Conservation (phyloP, 2,113 vertebrate species). For the Tauraco erythrolophus region DNA sequence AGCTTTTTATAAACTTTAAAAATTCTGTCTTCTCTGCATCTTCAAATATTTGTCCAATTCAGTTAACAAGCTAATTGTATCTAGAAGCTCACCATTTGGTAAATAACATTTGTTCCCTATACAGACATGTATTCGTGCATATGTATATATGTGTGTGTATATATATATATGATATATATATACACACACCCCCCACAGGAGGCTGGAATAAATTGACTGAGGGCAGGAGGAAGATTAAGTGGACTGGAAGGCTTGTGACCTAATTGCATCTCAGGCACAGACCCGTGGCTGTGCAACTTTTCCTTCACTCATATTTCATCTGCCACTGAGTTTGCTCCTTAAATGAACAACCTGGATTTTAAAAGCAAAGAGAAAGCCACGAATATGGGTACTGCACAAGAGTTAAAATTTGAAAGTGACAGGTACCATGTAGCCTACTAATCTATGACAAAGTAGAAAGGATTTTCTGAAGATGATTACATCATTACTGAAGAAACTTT, state of each 20-base stretch:
- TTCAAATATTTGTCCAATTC: neutral
- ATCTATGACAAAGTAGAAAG: neutral
- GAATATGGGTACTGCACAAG: neutral
- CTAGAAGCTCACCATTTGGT: neutral
- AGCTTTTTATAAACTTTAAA: neutral
- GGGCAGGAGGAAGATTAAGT: neutral
- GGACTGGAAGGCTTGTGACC: neutral
- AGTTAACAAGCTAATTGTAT: neutral
- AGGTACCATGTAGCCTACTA: neutral
- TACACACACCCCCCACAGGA: accelerated
- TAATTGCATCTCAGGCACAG: neutral
- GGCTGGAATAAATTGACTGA: neutral
- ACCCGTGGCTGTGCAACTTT: accelerated
- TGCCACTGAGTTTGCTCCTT: neutral
- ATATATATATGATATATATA: no score
- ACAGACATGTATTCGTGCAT: accelerated
- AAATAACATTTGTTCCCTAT: neutral
- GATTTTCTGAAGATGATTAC: neutral
- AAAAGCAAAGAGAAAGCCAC: neutral
- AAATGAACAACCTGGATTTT: neutral
- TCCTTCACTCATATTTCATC: neutral
- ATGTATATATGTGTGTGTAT: accelerated
- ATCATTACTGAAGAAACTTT: neutral
- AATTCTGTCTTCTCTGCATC: neutral
- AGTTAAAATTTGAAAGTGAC: neutral